Conservation (phyloP, 30 jellyfish, hydroid and myxozoan genomes). For the Aurelia aurita complex sp. Pacific region DNA sequence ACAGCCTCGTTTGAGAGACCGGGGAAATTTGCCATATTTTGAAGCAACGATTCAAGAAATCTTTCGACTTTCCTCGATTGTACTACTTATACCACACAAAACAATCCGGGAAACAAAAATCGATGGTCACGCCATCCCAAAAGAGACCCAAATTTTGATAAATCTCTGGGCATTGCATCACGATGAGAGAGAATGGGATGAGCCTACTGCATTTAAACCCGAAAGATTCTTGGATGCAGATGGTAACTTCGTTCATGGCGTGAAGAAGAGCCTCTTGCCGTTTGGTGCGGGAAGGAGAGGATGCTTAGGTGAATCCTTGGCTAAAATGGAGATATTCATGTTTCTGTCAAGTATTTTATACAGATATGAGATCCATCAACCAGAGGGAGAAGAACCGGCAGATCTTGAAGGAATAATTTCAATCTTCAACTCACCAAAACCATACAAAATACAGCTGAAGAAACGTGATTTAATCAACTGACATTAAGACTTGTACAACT, state of each 20-base stretch:
- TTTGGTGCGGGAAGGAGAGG: conserved; percentile 93
- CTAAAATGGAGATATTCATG: conserved; percentile 12
- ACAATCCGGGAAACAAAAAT: conserved; percentile 33
- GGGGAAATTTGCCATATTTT: conserved; percentile 56
- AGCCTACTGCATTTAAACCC: conserved; percentile 76
- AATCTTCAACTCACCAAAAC: conserved; percentile 42
- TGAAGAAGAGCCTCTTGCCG: conserved; percentile 73
- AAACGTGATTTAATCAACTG: neutral
- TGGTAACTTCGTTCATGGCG: conserved; percentile 43
- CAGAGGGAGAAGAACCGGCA: conserved; percentile 36
- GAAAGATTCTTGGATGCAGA: conserved; percentile 71
- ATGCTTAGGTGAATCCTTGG: conserved; percentile 89
- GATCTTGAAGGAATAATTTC: conserved; percentile 49
- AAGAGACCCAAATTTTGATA: conserved; percentile 62
- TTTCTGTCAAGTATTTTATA: conserved; percentile 41
- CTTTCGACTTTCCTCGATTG: conserved; percentile 62
- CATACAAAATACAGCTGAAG: conserved; percentile 31
- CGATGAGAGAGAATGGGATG: conserved; percentile 81
- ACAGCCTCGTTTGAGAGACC: conserved; percentile 61
- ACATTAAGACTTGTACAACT: too few relatives aligned
- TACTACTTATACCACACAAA: conserved; percentile 83
- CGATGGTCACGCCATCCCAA: conserved; percentile 70
- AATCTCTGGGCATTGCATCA: conserved; percentile 79
- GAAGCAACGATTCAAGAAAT: conserved; percentile 79
- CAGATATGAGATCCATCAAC: conserved; percentile 40